Conservation (phyloP, 2,888 invertebrate genomes). For the Theodoxus fluviatilis region DNA sequence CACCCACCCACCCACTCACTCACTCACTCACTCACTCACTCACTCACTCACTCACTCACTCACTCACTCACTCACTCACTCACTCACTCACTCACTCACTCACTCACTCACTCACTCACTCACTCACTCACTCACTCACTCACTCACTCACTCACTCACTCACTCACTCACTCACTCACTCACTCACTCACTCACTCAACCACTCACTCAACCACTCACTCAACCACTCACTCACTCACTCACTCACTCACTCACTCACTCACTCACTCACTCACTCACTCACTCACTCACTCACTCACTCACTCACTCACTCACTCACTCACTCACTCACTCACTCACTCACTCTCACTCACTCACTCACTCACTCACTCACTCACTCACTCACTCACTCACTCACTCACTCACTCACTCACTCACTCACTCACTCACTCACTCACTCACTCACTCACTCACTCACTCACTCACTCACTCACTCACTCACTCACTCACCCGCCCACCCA, state of each 20-base stretch:
- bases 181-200: neutral
- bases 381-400: conserved; percentile 10
- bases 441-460: neutral
- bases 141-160: conserved; percentile 1
- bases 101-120: too few species aligned
- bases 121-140: conserved; percentile 13
- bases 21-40: neutral
- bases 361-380: too few species aligned
- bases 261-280: too few species aligned
- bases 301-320: neutral
- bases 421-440: neutral
- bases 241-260: too few species aligned
- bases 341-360: neutral
- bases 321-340: neutral
- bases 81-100: neutral
- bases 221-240: too few species aligned
- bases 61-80: neutral
- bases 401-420: neutral
- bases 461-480: too few species aligned
- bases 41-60: neutral
- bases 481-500: too few species aligned
- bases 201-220: neutral
- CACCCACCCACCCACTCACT: too few species aligned
- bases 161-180: neutral
- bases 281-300: neutral